Conservation (phyloP, 2,888 invertebrate species). For the Brachyopa scutellaris region DNA sequence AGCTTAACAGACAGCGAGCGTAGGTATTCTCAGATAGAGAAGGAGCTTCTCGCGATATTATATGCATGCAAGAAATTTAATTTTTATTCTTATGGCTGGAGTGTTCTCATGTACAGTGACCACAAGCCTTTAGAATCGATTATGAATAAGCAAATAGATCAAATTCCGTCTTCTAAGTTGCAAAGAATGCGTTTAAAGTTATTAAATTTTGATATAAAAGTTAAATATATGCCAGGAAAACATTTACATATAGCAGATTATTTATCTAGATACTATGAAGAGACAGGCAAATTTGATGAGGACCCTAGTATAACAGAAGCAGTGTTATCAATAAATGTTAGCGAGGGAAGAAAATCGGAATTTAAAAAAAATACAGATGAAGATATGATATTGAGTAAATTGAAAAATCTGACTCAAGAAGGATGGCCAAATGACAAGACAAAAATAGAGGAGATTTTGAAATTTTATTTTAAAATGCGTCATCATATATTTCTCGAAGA, state of each 20-base stretch:
- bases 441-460: constrained; percentile 22
- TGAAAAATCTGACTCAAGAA: constrained; percentile 7
- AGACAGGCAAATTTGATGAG: constrained; percentile 1
- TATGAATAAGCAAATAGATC: constrained; percentile 21
- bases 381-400: constrained; percentile 4
- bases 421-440: constrained; percentile 66
- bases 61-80: constrained; percentile 25
- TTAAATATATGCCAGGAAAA: constrained; percentile 74
- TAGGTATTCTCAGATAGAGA: constrained; percentile 19
- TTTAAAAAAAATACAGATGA: not conserved
- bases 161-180: constrained; percentile 29
- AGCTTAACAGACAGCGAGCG: constrained; percentile 12
- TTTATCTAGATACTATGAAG: constrained; percentile 19
- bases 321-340: constrained; percentile 4
- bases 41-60: constrained; percentile 28
- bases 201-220: constrained; percentile 27
- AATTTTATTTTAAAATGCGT: constrained; percentile 16
- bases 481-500: constrained; percentile 20
- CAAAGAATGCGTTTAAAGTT: constrained; percentile 36
- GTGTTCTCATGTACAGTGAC: constrained; percentile 23
- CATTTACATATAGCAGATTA: no score
- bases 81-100: constrained; percentile 24
- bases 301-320: constrained; percentile 18
- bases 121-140: constrained; percentile 27
- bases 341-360: not conserved